Evolutionary conservation across 2,888 invertebrate species (phyloP).

Genomic region (Campaea margaritaria): DNA sequence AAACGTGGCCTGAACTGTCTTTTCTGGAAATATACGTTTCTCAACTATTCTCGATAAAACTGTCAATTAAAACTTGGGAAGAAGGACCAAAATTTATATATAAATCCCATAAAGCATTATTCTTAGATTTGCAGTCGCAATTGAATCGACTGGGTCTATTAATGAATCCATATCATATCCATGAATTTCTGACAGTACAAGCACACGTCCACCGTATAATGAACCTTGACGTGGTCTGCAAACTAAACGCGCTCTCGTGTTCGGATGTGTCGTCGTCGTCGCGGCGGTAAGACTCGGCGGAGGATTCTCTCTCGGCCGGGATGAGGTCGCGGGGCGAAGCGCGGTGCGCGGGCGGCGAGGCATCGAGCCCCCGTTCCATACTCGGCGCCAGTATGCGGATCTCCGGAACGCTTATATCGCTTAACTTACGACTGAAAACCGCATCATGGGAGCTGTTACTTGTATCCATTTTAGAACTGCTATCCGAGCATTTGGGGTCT

Average conservation of each 20-base stretch:
- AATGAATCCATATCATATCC: too few species aligned
- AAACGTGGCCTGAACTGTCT: conserved; percentile 56
- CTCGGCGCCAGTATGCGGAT: conserved; percentile 93
- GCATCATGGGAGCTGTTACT: conserved; percentile 43
- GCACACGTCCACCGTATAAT: conserved; percentile 38
- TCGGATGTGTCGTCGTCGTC: conserved; percentile 75
- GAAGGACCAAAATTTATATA: conserved; percentile 1
- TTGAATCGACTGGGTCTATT: too few species aligned
- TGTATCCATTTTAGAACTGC: not conserved
- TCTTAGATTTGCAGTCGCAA: too few species aligned
- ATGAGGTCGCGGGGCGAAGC: conserved; percentile 38
- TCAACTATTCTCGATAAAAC: not conserved
- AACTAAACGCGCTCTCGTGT: conserved; percentile 83
- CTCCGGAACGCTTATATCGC: conserved; percentile 91
- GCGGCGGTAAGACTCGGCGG: conserved; percentile 32
- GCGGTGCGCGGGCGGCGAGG: conserved; percentile 51
- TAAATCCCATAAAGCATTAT: too few species aligned
- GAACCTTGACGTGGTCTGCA: conserved; percentile 79
- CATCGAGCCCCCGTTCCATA: conserved; percentile 91
- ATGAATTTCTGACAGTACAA: conserved; percentile 37
- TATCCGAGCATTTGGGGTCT: too few species aligned
- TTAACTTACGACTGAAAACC: conserved; percentile 88
- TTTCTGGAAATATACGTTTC: not conserved
- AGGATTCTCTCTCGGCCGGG: conserved; percentile 35
- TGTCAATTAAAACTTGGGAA: too few species aligned